phyloP scores from a whole-genome alignment of 1,140 invertebrate genomes.

The Drosophila funebris region DNA sequence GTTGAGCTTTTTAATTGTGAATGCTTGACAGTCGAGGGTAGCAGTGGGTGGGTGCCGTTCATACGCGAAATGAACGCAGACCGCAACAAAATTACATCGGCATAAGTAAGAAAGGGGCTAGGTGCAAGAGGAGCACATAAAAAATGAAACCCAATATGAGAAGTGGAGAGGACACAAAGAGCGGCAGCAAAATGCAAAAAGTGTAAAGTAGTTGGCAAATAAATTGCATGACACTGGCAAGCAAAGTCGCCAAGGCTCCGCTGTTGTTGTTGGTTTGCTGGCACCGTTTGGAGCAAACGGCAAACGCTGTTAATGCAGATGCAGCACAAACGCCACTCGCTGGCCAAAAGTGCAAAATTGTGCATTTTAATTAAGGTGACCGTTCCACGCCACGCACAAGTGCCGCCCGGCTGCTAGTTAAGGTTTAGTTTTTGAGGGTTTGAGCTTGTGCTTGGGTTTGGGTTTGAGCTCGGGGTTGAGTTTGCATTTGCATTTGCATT shows the following conservation, averaged over 20 bases:
- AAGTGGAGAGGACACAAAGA: constrained; percentile 15
- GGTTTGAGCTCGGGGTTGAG: constrained; percentile 24
- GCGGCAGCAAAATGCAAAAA: constrained; percentile 34
- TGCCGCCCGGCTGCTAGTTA: constrained; percentile 14
- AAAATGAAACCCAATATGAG: constrained; percentile 64
- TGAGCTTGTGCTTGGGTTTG: background rate
- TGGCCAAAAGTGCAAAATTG: constrained; percentile 81
- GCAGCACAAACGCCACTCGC: constrained; percentile 62
- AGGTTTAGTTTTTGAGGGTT: background rate
- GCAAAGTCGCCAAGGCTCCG: constrained; percentile 55
- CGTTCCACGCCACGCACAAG: constrained; percentile 52
- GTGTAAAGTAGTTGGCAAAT: constrained; percentile 75
- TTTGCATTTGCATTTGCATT: constrained; percentile 66
- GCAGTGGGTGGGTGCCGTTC: constrained; percentile 29
- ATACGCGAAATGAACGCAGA: constrained; percentile 78
- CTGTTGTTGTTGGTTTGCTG: constrained; percentile 18
- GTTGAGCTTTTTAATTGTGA: constrained; percentile 83
- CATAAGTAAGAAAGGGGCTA: background rate
- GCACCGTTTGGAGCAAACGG: constrained; percentile 1
- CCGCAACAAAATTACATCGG: constrained; percentile 63
- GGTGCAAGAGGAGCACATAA: constrained; percentile 57
- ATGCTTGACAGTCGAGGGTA: constrained; percentile 36
- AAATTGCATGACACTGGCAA: constrained; percentile 66
- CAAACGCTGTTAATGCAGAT: constrained; percentile 74
- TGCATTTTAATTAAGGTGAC: constrained; percentile 83